phyloP scores from a whole-genome alignment of 2,797 vertebrate genomes.

The Clangula hyemalis region DNA sequence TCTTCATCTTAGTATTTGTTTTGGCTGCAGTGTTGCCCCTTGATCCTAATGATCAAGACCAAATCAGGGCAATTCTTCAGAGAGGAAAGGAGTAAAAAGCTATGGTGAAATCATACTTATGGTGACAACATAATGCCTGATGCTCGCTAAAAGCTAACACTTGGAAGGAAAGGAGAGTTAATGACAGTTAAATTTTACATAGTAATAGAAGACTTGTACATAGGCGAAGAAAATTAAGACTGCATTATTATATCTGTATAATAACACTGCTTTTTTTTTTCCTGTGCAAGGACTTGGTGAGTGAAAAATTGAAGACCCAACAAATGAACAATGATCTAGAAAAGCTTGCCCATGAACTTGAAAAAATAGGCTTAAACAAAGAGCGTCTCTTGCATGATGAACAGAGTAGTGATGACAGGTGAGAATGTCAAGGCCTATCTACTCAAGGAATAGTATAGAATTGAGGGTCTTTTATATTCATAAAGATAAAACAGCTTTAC shows the following conservation, averaged over 20 bases:
- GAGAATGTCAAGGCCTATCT: not conserved
- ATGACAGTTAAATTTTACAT: not conserved
- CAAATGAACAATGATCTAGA: slow-evolving; percentile 98
- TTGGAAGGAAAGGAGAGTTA: not conserved
- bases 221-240: not conserved
- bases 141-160: not conserved
- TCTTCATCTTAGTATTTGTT: not conserved
- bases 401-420: slow-evolving; percentile 93
- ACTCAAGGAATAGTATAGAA: not conserved
- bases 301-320: slow-evolving; percentile 93
- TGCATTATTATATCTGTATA: not conserved
- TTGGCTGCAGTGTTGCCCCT: not conserved
- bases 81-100: not conserved
- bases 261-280: not conserved
- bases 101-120: not conserved
- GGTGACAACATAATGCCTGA: not conserved
- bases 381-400: slow-evolving; percentile 93
- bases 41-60: not conserved
- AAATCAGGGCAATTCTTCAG: not conserved
- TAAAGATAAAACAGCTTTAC: not conserved
- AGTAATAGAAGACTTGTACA: not conserved
- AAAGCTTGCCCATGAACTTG: slow-evolving; percentile 95
- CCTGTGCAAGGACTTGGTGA: slow-evolving; percentile 90
- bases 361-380: slow-evolving; percentile 97
- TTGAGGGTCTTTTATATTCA: not conserved